Percentiles rank a stretch among this genome's conserved stretches.
Conservation (phyloP, 2,797 vertebrate species). For the Xyrichtys novacula region DNA sequence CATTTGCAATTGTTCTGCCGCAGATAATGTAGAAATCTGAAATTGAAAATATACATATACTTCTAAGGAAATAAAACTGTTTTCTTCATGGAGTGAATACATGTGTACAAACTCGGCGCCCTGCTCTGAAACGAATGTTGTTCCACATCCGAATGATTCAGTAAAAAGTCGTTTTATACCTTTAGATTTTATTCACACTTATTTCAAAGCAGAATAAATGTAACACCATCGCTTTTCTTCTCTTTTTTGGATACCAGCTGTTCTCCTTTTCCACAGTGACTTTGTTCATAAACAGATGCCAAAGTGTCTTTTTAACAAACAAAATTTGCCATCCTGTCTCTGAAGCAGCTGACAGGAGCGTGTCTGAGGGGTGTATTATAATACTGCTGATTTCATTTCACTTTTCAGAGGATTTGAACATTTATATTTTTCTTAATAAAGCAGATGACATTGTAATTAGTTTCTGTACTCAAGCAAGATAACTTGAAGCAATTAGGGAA, state of each 20-base stretch:
- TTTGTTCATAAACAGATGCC: constrained; percentile 33
- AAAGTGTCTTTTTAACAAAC: constrained; percentile 1
- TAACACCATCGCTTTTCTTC: constrained; percentile 19
- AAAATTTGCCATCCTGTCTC: constrained; percentile 6
- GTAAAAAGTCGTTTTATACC: constrained; percentile 5
- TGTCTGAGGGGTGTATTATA: not conserved
- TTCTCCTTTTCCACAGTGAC: constrained; percentile 13
- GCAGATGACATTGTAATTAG: constrained; percentile 12
- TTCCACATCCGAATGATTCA: not conserved
- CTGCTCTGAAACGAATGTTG: too few species aligned
- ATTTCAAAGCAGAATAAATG: constrained; percentile 28
- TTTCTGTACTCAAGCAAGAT: constrained; percentile 12
- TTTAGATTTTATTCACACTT: constrained; percentile 20
- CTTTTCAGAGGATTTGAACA: constrained; percentile 1
- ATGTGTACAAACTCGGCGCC: not conserved
- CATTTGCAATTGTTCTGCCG: constrained; percentile 12
- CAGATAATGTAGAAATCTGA: constrained; percentile 4
- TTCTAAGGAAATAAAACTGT: not conserved
- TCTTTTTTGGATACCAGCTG: constrained; percentile 22
- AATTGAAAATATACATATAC: not conserved
- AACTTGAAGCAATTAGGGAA: constrained; percentile 4
- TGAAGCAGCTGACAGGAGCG: not conserved
- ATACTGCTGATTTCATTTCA: constrained; percentile 18
- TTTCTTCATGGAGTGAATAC: not conserved
- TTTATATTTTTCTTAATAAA: constrained; percentile 21